Evolutionary conservation across 1,140 invertebrate species (phyloP).

Genomic region (Zaprionus davidi): DNA sequence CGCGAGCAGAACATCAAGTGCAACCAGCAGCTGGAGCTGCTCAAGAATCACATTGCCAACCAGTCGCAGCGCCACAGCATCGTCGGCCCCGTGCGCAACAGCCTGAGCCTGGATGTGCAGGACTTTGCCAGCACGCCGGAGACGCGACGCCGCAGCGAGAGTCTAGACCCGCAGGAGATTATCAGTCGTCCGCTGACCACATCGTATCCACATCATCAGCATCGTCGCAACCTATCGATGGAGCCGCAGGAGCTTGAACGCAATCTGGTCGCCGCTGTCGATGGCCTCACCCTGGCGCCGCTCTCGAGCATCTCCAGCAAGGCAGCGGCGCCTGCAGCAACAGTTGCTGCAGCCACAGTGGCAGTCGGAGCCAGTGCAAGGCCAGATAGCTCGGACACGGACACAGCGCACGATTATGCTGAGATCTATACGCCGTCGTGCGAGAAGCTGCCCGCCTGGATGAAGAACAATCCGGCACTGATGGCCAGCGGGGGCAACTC

Average conservation of each 20-base stretch:
- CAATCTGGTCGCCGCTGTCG: constrained; percentile 86
- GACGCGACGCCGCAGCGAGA: constrained; percentile 84
- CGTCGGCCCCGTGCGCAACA: constrained; percentile 84
- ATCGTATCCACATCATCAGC: constrained; percentile 84
- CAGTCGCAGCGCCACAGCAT: constrained; percentile 84
- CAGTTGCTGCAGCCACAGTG: neutral
- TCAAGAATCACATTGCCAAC: constrained; percentile 92
- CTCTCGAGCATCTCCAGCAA: constrained; percentile 85
- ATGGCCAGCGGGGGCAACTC: constrained; percentile 85
- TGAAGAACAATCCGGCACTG: constrained; percentile 84
- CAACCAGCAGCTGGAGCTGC: constrained; percentile 95
- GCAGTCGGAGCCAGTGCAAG: constrained; percentile 50
- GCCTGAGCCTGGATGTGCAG: constrained; percentile 84
- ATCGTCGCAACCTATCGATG: constrained; percentile 85
- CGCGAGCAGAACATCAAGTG: constrained; percentile 97
- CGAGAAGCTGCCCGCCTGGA: constrained; percentile 87
- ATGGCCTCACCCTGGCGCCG: constrained; percentile 85
- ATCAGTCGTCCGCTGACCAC: constrained; percentile 75
- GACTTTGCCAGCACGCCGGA: constrained; percentile 81
- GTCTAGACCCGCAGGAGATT: constrained; percentile 82
- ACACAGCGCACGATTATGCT: constrained; percentile 94
- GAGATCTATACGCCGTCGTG: constrained; percentile 97
- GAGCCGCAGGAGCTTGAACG: constrained; percentile 84
- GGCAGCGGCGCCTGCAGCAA: constrained; percentile 45
- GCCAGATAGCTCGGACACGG: constrained; percentile 87